Base-by-base conservation (phyloP, 1,140 invertebrate species). In the Drosophila kikkawai region DNA sequence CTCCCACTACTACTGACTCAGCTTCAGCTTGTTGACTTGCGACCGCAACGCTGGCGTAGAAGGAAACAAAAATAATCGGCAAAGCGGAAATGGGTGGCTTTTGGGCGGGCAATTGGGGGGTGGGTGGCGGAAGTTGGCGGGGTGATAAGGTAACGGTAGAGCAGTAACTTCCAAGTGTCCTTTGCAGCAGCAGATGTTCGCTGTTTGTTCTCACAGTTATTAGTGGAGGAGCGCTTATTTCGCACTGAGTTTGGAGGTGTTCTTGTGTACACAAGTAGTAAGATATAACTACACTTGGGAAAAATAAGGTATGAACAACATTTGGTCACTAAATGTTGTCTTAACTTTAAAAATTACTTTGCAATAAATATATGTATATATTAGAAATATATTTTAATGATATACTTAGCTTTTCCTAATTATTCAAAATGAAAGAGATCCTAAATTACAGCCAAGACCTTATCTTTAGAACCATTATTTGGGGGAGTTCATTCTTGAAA, bases 131-230 rank as follows among this genome's bases (percentile, higher is more conserved):
- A 53, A 56, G 34, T 42, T 36, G 47, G 59, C 32, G 44, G 12
- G 41, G 34, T 58, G 47, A 44, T 17, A 67, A 66, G 45, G 47
- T 66, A 55, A 55, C 53, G 53, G 53, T n/a, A 22, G 34, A 13
- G 53, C 53, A 55, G 53, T 55, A 69, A 69, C 37, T 69, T 66
- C 22, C 47, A 66, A 68, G 58, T 42, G 26, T 32, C 42, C 36
- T 61, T 47, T 22, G n/a, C 47, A 39, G 53, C 53, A 66, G 37
- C 63, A 70, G 67, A 70, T 67, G 67, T 37, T 51, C 37, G 67
- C 67, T 70, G 39, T 68, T 70, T 55, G 63, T 68, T 70, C 67
- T 68, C 67, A 68, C 64, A 68, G 67, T 55, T 70, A 70, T 55
- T 70, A 70, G 67, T 55, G 59, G 11, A 51, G 48, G 48, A 61